Evolutionary conservation across 1,140 invertebrate species (phyloP).

Genomic region (Andricus grossulariae): DNA sequence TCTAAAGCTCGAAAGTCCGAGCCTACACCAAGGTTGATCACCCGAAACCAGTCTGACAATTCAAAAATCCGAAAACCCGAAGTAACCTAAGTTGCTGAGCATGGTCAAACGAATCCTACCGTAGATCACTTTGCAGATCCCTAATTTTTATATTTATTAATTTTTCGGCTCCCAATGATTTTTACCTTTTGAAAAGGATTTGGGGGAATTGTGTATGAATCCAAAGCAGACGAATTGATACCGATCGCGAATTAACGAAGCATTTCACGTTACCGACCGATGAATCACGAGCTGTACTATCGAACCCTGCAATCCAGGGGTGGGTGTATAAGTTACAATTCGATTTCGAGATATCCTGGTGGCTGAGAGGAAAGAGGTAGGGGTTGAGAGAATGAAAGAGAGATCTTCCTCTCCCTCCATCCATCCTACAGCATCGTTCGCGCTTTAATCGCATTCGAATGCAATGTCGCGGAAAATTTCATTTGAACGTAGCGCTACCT

Average conservation of each 20-base stretch:
- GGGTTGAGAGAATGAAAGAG: constrained; percentile 1
- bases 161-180: neutral
- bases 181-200: no score
- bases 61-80: no score
- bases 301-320: constrained; percentile 8
- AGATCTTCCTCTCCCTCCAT: constrained; percentile 49
- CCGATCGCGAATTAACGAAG: constrained; percentile 59
- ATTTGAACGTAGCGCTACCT: constrained; percentile 65
- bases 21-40: no score
- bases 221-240: constrained; percentile 53
- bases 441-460: constrained; percentile 75
- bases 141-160: neutral
- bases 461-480: constrained; percentile 77
- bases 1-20: no score
- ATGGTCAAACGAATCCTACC: no score
- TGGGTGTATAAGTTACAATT: constrained; percentile 68
- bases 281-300: constrained; percentile 57
- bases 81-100: no score
- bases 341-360: constrained; percentile 64
- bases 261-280: constrained; percentile 59
- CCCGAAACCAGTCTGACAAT: no score
- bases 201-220: constrained; percentile 41
- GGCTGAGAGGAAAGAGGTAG: constrained; percentile 43
- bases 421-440: constrained; percentile 65
- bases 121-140: no score